phyloP scores from a whole-genome alignment of 2,888 invertebrate species.

The Eupithecia vulgata region DNA sequence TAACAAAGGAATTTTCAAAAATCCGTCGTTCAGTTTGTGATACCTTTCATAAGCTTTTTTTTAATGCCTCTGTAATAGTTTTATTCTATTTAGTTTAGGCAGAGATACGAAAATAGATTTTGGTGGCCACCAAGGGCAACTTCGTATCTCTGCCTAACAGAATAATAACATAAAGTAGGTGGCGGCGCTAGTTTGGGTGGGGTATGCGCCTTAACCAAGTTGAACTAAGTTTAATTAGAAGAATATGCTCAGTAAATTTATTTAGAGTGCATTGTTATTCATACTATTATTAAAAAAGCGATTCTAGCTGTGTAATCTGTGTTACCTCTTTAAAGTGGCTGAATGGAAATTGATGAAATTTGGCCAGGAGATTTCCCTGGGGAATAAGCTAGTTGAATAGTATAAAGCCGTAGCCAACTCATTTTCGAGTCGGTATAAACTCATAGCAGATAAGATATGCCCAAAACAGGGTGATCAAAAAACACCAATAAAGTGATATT shows the following conservation, averaged over 20 bases:
- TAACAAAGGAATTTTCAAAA: too few species aligned
- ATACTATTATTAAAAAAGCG: background rate
- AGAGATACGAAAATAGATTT: too few species aligned
- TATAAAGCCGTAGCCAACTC: background rate
- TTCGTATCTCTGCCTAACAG: too few species aligned
- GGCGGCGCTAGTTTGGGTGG: too few species aligned
- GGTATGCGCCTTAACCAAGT: too few species aligned
- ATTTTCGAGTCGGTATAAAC: background rate
- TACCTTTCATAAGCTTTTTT: too few species aligned
- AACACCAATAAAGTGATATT: conserved; percentile 5
- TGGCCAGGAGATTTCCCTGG: background rate
- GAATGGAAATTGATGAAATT: background rate
- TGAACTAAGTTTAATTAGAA: background rate
- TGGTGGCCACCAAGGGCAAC: too few species aligned
- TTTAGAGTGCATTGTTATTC: background rate
- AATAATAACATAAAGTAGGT: too few species aligned
- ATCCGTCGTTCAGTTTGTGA: too few species aligned
- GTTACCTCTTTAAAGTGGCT: background rate
- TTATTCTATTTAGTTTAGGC: too few species aligned
- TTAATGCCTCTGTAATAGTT: too few species aligned
- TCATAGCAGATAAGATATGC: background rate
- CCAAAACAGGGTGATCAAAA: background rate
- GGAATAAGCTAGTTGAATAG: background rate
- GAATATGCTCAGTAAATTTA: conserved; percentile 16
- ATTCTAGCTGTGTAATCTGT: background rate